A percentile compares a stretch with the other conserved stretches of the same genome.
phyloP scores from a whole-genome alignment of 2,113 vertebrate species.

The Solea senegalensis region DNA sequence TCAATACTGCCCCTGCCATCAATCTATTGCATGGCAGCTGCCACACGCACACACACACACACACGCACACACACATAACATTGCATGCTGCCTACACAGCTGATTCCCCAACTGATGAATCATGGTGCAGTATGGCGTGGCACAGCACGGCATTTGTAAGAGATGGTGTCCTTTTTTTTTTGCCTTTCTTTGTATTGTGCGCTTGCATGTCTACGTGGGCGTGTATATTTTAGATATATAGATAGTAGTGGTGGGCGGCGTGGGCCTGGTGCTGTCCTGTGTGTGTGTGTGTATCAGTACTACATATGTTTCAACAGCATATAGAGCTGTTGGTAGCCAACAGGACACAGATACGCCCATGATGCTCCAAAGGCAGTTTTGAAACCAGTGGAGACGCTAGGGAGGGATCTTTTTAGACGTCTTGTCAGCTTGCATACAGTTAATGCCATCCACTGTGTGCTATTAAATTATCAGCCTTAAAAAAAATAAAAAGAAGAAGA shows the following conservation, averaged over 20 bases:
- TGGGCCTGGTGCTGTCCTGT: constrained; percentile 2
- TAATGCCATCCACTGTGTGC: too few relatives aligned
- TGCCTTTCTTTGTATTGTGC: constrained; percentile 25
- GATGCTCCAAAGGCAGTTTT: too few relatives aligned
- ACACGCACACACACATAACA: constrained; percentile 23
- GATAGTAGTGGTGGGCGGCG: constrained; percentile 23
- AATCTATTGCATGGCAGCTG: constrained; percentile 68
- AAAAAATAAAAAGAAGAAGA: too few relatives aligned
- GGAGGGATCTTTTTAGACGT: too few relatives aligned
- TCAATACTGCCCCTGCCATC: constrained; percentile 65
- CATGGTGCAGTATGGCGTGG: constrained; percentile 53
- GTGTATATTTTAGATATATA: not conserved
- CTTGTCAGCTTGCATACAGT: too few relatives aligned
- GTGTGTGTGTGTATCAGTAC: not conserved
- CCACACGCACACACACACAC: constrained; percentile 38
- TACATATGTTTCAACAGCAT: constrained; percentile 19
- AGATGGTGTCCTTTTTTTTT: constrained; percentile 58
- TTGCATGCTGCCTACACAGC: constrained; percentile 45
- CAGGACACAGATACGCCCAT: too few relatives aligned
- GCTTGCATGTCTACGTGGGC: constrained; percentile 19
- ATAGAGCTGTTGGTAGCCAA: not conserved
- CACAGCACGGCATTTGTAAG: constrained; percentile 55
- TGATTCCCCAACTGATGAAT: constrained; percentile 68
- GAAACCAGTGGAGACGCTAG: too few relatives aligned
- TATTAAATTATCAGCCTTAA: too few relatives aligned